Percentiles rank a stretch among this genome's conserved stretches.
Conservation (phyloP, 2,113 vertebrate species). For the Okapia johnstoni region DNA sequence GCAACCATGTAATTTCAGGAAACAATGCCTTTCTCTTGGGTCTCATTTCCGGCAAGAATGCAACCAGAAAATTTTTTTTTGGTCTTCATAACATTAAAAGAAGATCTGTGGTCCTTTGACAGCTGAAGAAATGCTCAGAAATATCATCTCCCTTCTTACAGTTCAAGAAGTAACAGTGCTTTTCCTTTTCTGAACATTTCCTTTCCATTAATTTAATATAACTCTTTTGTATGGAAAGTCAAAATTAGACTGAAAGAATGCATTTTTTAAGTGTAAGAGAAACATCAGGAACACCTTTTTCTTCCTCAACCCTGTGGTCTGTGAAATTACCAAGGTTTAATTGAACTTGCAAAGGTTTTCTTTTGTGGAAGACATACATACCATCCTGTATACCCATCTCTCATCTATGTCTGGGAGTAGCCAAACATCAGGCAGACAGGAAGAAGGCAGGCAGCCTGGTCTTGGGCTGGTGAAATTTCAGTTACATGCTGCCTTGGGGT, state of each 20-base stretch:
- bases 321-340: slow-evolving; percentile 26
- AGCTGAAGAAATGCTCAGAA: slow-evolving; percentile 73
- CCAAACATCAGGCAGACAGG: neutral
- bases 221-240: slow-evolving; percentile 7
- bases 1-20: slow-evolving; percentile 82
- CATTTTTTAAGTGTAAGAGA: slow-evolving; percentile 2
- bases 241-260: slow-evolving; percentile 3
- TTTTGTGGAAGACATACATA: neutral
- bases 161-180: neutral
- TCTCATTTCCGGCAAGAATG: slow-evolving; percentile 73
- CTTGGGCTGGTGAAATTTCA: neutral
- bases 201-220: slow-evolving; percentile 34
- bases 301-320: neutral
- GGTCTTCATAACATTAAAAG: slow-evolving; percentile 75
- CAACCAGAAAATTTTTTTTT: slow-evolving; percentile 71
- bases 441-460: neutral
- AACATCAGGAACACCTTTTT: neutral
- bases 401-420: neutral
- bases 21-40: slow-evolving; percentile 80
- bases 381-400: neutral
- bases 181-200: slow-evolving; percentile 7
- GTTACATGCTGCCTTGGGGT: neutral
- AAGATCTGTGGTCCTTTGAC: slow-evolving; percentile 76
- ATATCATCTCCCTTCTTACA: neutral
- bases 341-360: slow-evolving; percentile 13